Evolutionary conservation across 2,797 vertebrate species (phyloP), one percentile per base, ranked within the genome.

Genomic region (Takifugu rubripes): DNA sequence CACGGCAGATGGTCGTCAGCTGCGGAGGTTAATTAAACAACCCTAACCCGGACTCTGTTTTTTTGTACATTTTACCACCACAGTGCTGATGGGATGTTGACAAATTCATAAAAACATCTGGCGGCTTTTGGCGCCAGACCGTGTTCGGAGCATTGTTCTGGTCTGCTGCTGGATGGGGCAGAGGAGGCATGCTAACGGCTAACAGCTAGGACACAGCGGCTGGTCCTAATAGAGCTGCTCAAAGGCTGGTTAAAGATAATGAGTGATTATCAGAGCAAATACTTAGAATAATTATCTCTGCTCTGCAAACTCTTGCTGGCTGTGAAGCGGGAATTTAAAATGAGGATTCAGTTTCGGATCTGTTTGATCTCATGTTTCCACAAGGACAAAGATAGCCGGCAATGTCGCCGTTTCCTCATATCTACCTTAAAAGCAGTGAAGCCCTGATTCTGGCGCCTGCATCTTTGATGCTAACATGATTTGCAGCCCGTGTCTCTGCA

Each of bases 141-240:
- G 65, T 49, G 68, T 72, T 75, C 53, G 70, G 51, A 50, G 53
- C 60, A 75, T 85, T 81, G 72, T 74, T 84, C 75, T 72, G 70
- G 74, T 84, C 75, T 72, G 70, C 61, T 56, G 64, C 57, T 51
- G 50, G 7, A 26, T 31, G 67, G 52, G 69, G 70, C 61, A 43
- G 61, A 59, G 51, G 25, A 54, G 10, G 49, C 70, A 59, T 44
- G 68, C 63, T 75, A 33, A 81, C 75, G 65, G 76, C 63, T 56
- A 50, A 54, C 77, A 15, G 57, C 48, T 69, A 74, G 83, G 83
- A 81, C 78, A 72, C 76, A 69, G 80, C 79, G 75, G 67, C 61
- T 50, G 53, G 46, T 46, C 57, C 31, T 29, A 5, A 29, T 29
- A 6, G 27, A 7, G 5, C 31, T 33, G 31, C 4, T 33, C 9